phyloP scores from a whole-genome alignment of 64 coral and sea anemone genomes.

The Pachyseris speciosa region DNA sequence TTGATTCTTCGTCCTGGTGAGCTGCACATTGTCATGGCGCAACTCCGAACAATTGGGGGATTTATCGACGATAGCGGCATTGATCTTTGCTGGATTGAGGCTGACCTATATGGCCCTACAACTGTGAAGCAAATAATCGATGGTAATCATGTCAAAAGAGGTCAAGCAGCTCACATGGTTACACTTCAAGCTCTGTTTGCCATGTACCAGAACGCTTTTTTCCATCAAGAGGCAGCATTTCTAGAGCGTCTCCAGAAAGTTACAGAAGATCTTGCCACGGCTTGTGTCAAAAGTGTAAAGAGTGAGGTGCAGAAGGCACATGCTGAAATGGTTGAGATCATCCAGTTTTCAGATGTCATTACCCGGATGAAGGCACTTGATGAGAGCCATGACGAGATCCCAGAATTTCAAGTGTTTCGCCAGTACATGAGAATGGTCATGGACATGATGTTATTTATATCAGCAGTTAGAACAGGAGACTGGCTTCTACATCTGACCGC shows the following conservation, averaged over 20 bases:
- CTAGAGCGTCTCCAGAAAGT: background rate
- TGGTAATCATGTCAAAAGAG: conserved; percentile 37
- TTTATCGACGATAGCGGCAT: conserved; percentile 55
- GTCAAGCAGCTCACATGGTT: conserved; percentile 19
- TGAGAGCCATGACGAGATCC: too few species aligned
- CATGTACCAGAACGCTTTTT: conserved; percentile 11
- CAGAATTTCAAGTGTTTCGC: background rate
- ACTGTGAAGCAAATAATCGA: conserved; percentile 59
- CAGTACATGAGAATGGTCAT: background rate
- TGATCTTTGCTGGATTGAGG: conserved; percentile 63
- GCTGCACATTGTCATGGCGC: conserved; percentile 61
- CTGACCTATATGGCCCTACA: conserved; percentile 55
- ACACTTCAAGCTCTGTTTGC: conserved; percentile 37
- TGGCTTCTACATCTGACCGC: background rate
- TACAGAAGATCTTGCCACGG: background rate
- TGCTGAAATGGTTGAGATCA: background rate
- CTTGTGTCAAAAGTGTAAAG: background rate
- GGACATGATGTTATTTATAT: too few species aligned
- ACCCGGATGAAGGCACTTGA: background rate
- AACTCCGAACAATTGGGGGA: conserved; percentile 11
- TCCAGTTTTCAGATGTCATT: background rate
- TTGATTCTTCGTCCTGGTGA: conserved; percentile 9
- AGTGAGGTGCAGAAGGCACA: background rate
- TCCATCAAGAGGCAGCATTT: background rate
- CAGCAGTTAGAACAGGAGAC: too few species aligned